Percentiles rank a stretch among this genome's conserved stretches.
Evolutionary conservation across 2,888 invertebrate species (phyloP).

Genomic region (Ophion costatus): DNA sequence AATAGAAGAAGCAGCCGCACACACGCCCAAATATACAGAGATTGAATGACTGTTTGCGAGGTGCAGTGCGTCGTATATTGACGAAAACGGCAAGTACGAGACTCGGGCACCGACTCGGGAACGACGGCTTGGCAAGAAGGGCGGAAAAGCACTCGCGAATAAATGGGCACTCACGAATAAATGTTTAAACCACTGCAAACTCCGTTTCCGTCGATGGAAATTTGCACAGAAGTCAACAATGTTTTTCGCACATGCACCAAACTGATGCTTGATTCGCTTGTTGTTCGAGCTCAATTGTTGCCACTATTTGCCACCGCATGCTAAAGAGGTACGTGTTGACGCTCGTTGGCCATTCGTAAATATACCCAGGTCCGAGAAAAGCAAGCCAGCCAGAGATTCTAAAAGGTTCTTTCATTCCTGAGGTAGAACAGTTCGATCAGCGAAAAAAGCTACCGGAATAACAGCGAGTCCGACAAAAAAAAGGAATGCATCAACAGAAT

Average conservation of each 20-base stretch:
- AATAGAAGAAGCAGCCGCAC: constrained; percentile 1
- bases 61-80: no score
- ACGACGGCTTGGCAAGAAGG: constrained; percentile 30
- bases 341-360: not conserved
- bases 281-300: not conserved
- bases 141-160: not conserved
- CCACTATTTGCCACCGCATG: constrained; percentile 1
- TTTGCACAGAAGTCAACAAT: not conserved
- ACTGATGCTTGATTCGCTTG: constrained; percentile 5
- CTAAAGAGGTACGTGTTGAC: not conserved
- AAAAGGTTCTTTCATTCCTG: not conserved
- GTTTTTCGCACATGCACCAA: not conserved
- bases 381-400: not conserved
- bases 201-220: not conserved
- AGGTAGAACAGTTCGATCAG: not conserved
- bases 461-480: not conserved
- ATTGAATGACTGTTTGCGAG: no score
- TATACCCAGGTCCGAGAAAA: not conserved
- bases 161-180: constrained; percentile 26
- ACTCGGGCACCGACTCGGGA: no score
- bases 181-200: constrained; percentile 27
- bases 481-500: not conserved
- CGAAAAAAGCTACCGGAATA: not conserved
- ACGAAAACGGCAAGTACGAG: no score
- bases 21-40: no score